Percentiles rank a stretch among this genome's conserved stretches.
These are phyloP conservation scores for Orthosia gothica DNA, from an alignment of 2,888 invertebrate species.

Conservation along the genomic window DNA sequence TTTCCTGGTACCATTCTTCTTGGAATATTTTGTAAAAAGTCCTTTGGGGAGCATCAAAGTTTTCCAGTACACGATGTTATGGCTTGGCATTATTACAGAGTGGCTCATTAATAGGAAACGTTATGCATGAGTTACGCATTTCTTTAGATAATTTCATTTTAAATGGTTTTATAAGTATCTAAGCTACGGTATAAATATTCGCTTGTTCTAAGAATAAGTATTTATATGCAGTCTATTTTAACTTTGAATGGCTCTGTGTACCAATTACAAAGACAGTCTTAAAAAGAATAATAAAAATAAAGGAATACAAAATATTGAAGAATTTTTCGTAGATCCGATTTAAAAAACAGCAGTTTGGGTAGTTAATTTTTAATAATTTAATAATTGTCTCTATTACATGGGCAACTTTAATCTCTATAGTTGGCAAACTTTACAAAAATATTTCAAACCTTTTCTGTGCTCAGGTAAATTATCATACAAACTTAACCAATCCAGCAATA, in stretches of 20 bases:
- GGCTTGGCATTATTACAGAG: conserved; percentile 45
- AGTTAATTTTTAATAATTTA: not conserved
- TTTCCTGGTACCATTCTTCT: conserved; percentile 42
- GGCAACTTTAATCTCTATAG: no score
- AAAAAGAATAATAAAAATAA: not conserved
- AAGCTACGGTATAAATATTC: conserved; percentile 1
- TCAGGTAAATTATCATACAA: conserved; percentile 13
- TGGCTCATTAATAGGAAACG: conserved; percentile 53
- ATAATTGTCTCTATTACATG: no score
- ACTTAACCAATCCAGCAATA: not conserved
- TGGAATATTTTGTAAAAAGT: conserved; percentile 40
- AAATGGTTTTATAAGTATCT: conserved; percentile 49
- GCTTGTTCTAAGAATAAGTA: not conserved
- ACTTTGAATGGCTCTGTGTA: not conserved
- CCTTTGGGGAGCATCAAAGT: conserved; percentile 62
- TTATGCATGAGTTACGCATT: conserved; percentile 50
- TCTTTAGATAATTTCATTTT: conserved; percentile 51
- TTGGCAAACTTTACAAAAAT: no score
- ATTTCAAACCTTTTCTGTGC: not conserved
- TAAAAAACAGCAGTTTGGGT: no score
- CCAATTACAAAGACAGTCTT: not conserved
- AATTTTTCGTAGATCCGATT: no score
- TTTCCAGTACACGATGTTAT: conserved; percentile 60
- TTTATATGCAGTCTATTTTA: not conserved
- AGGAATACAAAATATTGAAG: no score